Evolutionary conservation across 2,888 invertebrate species (phyloP).

Genomic region (Dryobota labecula): DNA sequence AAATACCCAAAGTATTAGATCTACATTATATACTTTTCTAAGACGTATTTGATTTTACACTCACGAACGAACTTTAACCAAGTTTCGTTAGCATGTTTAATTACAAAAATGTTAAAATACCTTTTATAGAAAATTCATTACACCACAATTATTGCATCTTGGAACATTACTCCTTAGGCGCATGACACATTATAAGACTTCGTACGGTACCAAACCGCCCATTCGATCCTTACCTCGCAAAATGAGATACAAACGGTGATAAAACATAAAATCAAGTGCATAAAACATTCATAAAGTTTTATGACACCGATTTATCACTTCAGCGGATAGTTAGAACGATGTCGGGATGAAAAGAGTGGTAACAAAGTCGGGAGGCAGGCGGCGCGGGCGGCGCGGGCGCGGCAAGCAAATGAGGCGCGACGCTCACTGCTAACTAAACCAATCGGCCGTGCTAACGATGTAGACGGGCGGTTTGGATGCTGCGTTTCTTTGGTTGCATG

Average conservation of each 20-base stretch:
- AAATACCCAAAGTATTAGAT: not conserved
- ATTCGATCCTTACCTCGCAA: slow-evolving; percentile 34
- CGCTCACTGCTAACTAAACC: slow-evolving; percentile 90
- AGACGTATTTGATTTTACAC: not conserved
- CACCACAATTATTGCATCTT: not conserved
- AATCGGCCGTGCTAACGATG: slow-evolving; percentile 80
- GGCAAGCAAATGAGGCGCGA: slow-evolving; percentile 90
- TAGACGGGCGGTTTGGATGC: slow-evolving; percentile 75
- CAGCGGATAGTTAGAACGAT: slow-evolving; percentile 84
- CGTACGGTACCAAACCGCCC: slow-evolving; percentile 3
- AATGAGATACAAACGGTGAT: slow-evolving; percentile 51
- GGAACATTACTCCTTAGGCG: not conserved
- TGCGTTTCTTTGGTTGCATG: not conserved
- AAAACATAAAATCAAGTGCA: slow-evolving; percentile 63
- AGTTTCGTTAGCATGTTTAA: not conserved
- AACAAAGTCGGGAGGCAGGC: slow-evolving; percentile 81
- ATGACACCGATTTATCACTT: slow-evolving; percentile 83
- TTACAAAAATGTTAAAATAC: not conserved
- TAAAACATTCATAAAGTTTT: slow-evolving; percentile 71
- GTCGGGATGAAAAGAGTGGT: slow-evolving; percentile 87
- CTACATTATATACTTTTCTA: no score
- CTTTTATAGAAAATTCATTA: slow-evolving; percentile 12
- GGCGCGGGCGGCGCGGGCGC: slow-evolving; percentile 67
- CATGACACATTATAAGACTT: slow-evolving; percentile 1
- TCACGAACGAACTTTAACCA: no score